Base-by-base conservation (phyloP, 2,113 vertebrate genomes). In the Gulo gulo region DNA sequence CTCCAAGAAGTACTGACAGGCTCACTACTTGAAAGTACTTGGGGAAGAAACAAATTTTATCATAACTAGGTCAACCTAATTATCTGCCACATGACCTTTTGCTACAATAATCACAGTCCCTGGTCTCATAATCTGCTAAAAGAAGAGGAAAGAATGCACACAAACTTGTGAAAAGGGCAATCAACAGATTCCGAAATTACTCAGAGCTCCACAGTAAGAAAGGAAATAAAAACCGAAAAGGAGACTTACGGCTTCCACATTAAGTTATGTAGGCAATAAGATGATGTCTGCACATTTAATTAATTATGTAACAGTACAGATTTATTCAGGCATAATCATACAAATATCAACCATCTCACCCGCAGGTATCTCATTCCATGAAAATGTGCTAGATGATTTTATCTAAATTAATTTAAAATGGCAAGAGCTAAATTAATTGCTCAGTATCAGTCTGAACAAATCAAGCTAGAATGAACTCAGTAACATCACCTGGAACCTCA, bases 381-480 rank as follows among this genome's bases (percentile, higher is more conserved):
- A 65, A 73, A 79, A 83, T 76, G 39, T 61, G 63, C 61, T 84
- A n/a, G 63, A 80, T 92, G 80, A 92, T 67, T 85, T 84, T 39
- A 69, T 74, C 52, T 47, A 67, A 89, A 88, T 84, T 80, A 88
- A 92, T 76, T 81, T 69, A 42, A 76, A 86, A 94, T 20, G 73
- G 29, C 29, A 88, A 94, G 36, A 74, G 39, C 36, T 92, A 95
- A 95, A 55, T 84, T 87, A 92, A 88, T 61, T 79, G 63, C 20
- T 73, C 6, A 76, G n/a, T 31, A 47, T 50, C 59, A 57, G 26
- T 91, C 71, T 67, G 29, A 91, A 84, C 45, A 80, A 88, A 88
- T 59, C 88, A 92, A 71, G 26, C 81, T 73, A 21, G 12, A 94
- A 57, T 55, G 39, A 42, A 88, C 15, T 81, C 18, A n/a, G 24